Base-by-base conservation (phyloP, 2,113 vertebrate genomes). In the Gallinago media region DNA sequence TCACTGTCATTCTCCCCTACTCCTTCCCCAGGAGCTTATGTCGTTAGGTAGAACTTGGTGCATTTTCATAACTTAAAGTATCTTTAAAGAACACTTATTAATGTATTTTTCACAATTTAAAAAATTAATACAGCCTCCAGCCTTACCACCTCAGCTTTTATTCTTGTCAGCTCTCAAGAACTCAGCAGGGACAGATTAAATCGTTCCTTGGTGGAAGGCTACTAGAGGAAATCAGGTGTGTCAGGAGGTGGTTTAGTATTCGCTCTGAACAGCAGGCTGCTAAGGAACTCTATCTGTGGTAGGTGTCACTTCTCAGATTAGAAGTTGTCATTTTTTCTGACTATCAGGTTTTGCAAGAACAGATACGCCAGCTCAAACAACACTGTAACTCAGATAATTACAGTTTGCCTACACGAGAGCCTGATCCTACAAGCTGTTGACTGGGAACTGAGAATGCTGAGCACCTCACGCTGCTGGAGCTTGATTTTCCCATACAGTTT, bases 71-170 rank as follows among this genome's bases (percentile, higher is more conserved):
- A 90, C 44, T 87, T 84, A 40, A 94, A 94, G 32, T 56, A n/a
- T 89, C 5, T 61, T 94, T 94, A 66, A 89, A 84, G 71, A 92
- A 80, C 83, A 40, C 31, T 91, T 87, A 58, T 92, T 62, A 93
- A 90, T 90, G 55, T 71, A 91, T 95, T 95, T 97, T 94, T 92
- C 54, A 71, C 89, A 3, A 66, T 63, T 91, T 96, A 78, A 95
- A 96, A 97, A 93, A 55, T 92, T 91, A 94, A 84, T 90, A 85
- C 70, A 76, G 66, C 80, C 85, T 94, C 17, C 40, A 96, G 70
- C 93, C 83, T 42, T 75, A 92, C 67, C 49, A 90, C 55, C 71
- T 94, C 71, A 90, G 85, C 38, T 47, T 71, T 63, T 72, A 90
- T 65, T 95, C 93, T 76, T 85, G 78, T 85, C 92, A 88, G 46